phyloP scores from a whole-genome alignment of 2,888 invertebrate genomes.

The Caenorhabditis afra region DNA sequence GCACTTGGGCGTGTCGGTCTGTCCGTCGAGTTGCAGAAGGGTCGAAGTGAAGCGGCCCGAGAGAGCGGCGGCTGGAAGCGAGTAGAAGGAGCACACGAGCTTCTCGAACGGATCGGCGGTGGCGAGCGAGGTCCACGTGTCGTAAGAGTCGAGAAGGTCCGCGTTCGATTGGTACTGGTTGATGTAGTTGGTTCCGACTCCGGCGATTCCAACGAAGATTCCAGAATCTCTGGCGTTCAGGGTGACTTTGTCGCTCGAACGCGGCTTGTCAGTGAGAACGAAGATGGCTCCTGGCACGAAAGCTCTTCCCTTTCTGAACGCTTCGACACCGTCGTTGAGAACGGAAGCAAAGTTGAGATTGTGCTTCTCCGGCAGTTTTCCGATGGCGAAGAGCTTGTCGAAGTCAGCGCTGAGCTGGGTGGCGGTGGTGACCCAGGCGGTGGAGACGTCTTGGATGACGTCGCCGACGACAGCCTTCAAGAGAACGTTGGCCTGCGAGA shows the following conservation, averaged over 20 bases:
- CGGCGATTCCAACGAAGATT: conserved; percentile 40
- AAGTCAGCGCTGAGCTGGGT: conserved; percentile 40
- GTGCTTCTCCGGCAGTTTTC: conserved; percentile 1
- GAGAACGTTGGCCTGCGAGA: conserved; percentile 45
- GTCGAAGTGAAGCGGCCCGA: conserved; percentile 11
- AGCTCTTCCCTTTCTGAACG: conserved; percentile 31
- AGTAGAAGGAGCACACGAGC: conserved; percentile 43
- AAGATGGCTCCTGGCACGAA: conserved; percentile 41
- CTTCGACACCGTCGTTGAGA: conserved; percentile 13
- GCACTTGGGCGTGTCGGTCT: conserved; percentile 35
- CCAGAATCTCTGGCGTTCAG: conserved; percentile 16
- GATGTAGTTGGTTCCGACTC: conserved; percentile 34
- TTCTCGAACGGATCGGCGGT: conserved; percentile 33
- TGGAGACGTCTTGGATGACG: conserved; percentile 28
- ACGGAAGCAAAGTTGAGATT: conserved; percentile 17
- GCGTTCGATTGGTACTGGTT: background rate
- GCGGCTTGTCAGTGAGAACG: conserved; percentile 44
- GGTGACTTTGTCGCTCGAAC: background rate
- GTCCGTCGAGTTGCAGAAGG: conserved; percentile 9
- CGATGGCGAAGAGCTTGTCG: conserved; percentile 30
- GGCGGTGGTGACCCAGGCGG: background rate
- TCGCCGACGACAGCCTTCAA: conserved; percentile 29
- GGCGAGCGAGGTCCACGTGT: conserved; percentile 41
- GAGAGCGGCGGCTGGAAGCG: conserved; percentile 4
- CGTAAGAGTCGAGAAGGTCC: conserved; percentile 24